Percentiles rank a stretch among this genome's conserved stretches.
Evolutionary conservation across 2,113 vertebrate species (phyloP).

Genomic region (Chamaetylas fuelleborni): DNA sequence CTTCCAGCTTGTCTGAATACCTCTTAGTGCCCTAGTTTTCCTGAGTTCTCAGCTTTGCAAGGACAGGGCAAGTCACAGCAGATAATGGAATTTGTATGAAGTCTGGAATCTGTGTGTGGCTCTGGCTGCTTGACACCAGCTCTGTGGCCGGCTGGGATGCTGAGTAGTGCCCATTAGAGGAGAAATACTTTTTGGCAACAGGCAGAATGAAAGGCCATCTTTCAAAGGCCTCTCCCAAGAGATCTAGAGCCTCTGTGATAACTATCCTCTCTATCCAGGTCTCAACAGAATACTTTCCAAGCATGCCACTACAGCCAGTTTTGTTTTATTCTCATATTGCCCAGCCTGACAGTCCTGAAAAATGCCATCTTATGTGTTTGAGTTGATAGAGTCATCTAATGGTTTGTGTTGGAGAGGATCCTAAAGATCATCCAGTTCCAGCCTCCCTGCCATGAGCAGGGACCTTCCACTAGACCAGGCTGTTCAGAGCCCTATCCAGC

Average conservation of each 20-base stretch:
- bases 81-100: not conserved
- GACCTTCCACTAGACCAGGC: not conserved
- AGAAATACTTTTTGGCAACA: not conserved
- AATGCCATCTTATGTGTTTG: not conserved
- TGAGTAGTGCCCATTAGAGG: not conserved
- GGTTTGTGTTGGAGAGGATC: not conserved
- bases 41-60: not conserved
- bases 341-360: not conserved
- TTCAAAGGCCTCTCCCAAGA: not conserved
- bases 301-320: not conserved
- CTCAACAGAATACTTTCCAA: not conserved
- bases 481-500: not conserved
- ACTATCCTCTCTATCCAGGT: not conserved
- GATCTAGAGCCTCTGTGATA: not conserved
- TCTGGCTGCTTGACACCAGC: not conserved
- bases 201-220: not conserved
- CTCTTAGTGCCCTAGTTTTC: not conserved
- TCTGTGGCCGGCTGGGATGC: not conserved
- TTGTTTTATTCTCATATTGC: not conserved
- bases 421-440: not conserved
- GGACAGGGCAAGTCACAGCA: accelerated
- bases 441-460: not conserved
- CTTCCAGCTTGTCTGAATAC: not conserved
- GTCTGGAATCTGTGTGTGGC: too few species aligned
- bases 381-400: not conserved